Base-by-base conservation (phyloP, 2,797 vertebrate genomes). In the Tadarida brasiliensis region DNA sequence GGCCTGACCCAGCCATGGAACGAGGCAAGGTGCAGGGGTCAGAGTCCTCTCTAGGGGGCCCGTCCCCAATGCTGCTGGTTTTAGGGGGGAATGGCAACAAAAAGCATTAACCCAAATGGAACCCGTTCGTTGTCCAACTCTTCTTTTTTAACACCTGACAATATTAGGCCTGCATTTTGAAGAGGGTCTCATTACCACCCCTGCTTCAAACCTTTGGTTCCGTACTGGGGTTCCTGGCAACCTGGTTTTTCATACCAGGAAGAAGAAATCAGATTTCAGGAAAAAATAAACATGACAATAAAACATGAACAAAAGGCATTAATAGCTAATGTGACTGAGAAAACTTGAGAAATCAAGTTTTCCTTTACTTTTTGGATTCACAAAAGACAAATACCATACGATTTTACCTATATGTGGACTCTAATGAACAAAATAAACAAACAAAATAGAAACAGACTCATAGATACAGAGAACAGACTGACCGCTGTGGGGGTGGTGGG, bases 181-280 rank as follows among this genome's bases (percentile, higher is more conserved):
- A 67, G 28, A 56, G 39, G 26, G 2, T 59, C 59, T 94, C 35
- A 7, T 77, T 65, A 56, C 54, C 14, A 22, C 14, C 39, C 30
- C 26, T 1, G 15, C 47, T 88, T 94, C 65, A 87, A 90, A 94
- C 73, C 56, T 89, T 26, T 24, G 39, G 73, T 86, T 91, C 59
- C 35, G 9, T 81, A 82, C 49, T 8, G 54, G 51, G 15, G 49
- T 86, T 94, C 89, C 49, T 87, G 16, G 80, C 56, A 92, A 49
- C 47, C 47, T 81, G 47, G 78, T 47, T 77, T 96, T 90, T 49
- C 17, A 70, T n/a, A 49, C 51, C 39, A 59, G 59, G 63, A 84
- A 81, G 92, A 74, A 74, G 39, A 73, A 67, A 57, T 73, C 47
- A 57, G 63, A 39, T 44, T 51, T 89, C 86, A 91, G 44, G 54